A percentile compares a stretch with the other conserved stretches of the same genome.
These are phyloP conservation scores for Hydriomena furcata DNA, from an alignment of 2,888 invertebrate species.

Conservation along the genomic window DNA sequence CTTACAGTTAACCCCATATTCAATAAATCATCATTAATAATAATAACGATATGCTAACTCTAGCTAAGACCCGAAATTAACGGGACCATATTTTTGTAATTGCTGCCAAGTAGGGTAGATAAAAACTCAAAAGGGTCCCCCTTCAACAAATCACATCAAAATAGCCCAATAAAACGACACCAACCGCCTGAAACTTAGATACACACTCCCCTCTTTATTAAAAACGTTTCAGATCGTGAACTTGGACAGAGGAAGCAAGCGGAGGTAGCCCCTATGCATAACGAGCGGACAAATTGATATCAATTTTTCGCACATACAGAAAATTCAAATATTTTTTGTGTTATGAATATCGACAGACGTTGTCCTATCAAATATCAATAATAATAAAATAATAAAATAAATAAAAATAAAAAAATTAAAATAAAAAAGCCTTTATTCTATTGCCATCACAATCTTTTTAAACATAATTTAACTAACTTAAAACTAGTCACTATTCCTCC, in stretches of 20 bases:
- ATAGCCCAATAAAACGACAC: conserved; percentile 63
- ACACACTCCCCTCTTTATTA: conserved; percentile 56
- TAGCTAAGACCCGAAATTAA: conserved; percentile 26
- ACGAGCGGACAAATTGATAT: conserved; percentile 6
- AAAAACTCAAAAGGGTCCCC: conserved; percentile 42
- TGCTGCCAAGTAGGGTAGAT: conserved; percentile 35
- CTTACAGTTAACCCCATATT: neutral
- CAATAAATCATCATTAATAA: conserved; percentile 2
- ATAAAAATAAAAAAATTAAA: no score
- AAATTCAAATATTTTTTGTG: no score
- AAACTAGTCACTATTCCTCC: no score
- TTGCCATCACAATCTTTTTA: no score
- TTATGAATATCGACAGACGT: no score
- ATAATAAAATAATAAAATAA: no score
- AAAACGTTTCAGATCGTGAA: conserved; percentile 73
- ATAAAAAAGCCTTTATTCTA: no score
- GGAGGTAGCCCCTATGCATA: conserved; percentile 49
- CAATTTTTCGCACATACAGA: no score
- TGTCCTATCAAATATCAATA: no score
- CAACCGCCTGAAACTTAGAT: conserved; percentile 53
- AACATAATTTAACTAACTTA: no score
- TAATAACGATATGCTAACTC: conserved; percentile 24
- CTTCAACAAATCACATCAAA: conserved; percentile 60
- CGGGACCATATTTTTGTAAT: conserved; percentile 34
- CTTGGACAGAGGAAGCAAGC: conserved; percentile 67